Percentiles rank a stretch among this genome's conserved stretches.
Evolutionary conservation across 2,888 invertebrate genomes (phyloP).

Genomic region (Kryphioiulus occultus): DNA sequence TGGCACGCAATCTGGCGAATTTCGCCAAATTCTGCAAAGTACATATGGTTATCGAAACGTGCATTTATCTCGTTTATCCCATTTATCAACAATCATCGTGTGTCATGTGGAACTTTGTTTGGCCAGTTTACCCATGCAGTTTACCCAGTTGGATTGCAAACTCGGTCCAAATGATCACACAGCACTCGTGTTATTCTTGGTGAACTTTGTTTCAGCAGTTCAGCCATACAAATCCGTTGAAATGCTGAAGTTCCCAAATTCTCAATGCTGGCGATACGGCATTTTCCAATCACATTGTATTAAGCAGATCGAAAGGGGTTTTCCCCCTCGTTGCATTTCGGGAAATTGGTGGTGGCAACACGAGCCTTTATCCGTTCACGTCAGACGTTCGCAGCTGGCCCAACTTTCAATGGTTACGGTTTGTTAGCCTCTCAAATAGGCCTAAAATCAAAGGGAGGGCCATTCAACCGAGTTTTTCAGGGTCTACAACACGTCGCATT

Average conservation of each 20-base stretch:
- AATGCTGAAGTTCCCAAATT: no score
- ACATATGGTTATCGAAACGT: neutral
- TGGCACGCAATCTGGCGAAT: neutral
- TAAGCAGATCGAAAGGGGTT: neutral
- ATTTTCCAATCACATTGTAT: no score
- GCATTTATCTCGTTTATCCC: no score
- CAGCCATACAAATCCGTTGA: no score
- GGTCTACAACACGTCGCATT: no score
- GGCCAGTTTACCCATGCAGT: no score
- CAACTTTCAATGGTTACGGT: neutral
- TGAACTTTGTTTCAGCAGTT: neutral
- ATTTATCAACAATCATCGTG: no score
- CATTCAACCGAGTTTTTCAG: conserved; percentile 38
- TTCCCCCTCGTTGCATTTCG: neutral
- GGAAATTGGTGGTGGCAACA: conserved; percentile 11
- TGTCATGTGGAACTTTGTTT: neutral
- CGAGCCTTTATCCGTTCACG: conserved; percentile 12
- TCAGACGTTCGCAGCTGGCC: conserved; percentile 27
- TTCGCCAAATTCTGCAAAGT: neutral
- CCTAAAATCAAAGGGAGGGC: neutral
- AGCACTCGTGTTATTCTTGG: no score
- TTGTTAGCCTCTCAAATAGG: conserved; percentile 23
- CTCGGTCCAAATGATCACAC: no score
- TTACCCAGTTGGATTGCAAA: no score
- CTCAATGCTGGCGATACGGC: no score